phyloP scores from a whole-genome alignment of 2,113 vertebrate species.

The Probosciger aterrimus region DNA sequence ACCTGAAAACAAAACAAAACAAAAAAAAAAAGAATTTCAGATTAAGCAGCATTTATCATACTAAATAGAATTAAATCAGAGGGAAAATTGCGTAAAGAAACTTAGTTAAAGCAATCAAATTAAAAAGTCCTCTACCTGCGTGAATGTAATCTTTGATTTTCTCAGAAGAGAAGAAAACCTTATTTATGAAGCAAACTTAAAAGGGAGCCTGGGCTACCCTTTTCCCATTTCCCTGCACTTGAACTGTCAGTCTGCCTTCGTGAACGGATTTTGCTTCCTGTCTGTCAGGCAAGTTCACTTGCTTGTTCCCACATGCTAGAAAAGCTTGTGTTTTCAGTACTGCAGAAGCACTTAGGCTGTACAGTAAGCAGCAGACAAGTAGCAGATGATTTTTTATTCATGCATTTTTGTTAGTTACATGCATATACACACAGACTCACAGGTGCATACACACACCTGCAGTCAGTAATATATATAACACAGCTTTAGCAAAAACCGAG shows the following conservation, averaged over 20 bases:
- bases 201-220: background rate
- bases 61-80: conserved; percentile 48
- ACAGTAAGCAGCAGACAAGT: background rate
- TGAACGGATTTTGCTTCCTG: background rate
- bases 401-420: background rate
- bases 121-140: conserved; percentile 15
- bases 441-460: background rate
- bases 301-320: background rate
- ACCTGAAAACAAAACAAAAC: background rate
- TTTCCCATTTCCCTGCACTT: background rate
- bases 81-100: conserved; percentile 49
- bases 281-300: background rate
- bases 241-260: background rate
- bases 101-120: conserved; percentile 33
- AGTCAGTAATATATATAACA: background rate
- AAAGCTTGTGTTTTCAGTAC: background rate
- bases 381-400: background rate
- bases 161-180: conserved; percentile 5
- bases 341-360: background rate
- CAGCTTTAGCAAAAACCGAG: background rate
- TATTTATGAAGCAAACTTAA: conserved; percentile 20
- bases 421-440: background rate
- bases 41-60: conserved; percentile 31
- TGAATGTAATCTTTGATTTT: conserved; percentile 25
- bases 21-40: background rate